Conservation (phyloP, 1,140 invertebrate genomes). For the Cherax destructor region DNA sequence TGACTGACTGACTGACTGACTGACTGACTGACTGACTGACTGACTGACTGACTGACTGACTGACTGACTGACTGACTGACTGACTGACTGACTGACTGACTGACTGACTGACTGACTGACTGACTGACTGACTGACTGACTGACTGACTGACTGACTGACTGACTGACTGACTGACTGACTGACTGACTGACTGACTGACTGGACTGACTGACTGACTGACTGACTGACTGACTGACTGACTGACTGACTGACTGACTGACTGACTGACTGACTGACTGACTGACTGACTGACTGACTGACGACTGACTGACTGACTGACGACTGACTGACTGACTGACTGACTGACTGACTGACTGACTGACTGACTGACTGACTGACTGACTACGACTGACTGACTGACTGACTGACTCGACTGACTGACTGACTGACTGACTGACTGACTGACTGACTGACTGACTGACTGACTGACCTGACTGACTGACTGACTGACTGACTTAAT, state of each 20-base stretch:
- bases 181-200: not conserved
- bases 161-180: not conserved
- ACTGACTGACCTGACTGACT: not conserved
- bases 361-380: slow-evolving; percentile 15
- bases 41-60: not conserved
- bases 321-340: slow-evolving; percentile 12
- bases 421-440: not conserved
- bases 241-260: not conserved
- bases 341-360: not conserved
- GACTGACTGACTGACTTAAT: not conserved
- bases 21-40: not conserved
- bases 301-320: slow-evolving; percentile 6
- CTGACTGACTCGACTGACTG: no score
- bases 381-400: not conserved
- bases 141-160: not conserved
- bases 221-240: not conserved
- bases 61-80: not conserved
- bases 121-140: not conserved
- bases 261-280: slow-evolving; percentile 2
- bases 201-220: not conserved
- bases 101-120: not conserved
- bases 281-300: slow-evolving; percentile 6
- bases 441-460: not conserved
- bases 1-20: not conserved
- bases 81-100: not conserved